Base-by-base conservation (phyloP, 1,140 invertebrate genomes). In the Ooceraea biroi region DNA sequence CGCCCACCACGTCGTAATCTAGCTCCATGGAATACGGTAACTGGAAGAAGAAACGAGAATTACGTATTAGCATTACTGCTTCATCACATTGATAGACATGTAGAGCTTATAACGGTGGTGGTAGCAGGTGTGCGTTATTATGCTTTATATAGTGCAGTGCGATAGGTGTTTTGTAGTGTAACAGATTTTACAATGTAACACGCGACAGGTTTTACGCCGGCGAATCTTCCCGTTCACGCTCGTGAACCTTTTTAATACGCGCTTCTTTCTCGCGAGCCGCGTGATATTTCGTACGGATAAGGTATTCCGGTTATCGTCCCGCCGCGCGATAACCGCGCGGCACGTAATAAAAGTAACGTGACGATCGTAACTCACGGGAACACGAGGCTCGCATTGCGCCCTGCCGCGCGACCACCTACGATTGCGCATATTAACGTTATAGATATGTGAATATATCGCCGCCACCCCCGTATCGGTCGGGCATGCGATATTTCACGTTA, bases 21-120 rank as follows among this genome's bases (percentile, higher is more conserved):
- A 97, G 95, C 84, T 95, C 96, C 94, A 98, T 96, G 86, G 96
- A 96, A 94, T 98, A 98, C 83, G 96, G 95, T 88, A 97, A 94
- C 97, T 97, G 94, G 46, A 91, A 95, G 77, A 4, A 58, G 52
- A 55, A 19, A n/a, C n/a, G n/a, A n/a, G n/a, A n/a, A n/a, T n/a
- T n/a, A n/a, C n/a, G n/a, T n/a, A n/a, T n/a, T n/a, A n/a, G n/a
- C n/a, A n/a, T n/a, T n/a, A n/a, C n/a, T n/a, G n/a, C n/a, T n/a
- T n/a, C n/a, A n/a, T n/a, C n/a, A n/a, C n/a, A n/a, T n/a, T n/a
- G n/a, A n/a, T n/a, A n/a, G n/a, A n/a, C n/a, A n/a, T n/a, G n/a
- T n/a, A n/a, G n/a, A n/a, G n/a, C n/a, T n/a, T n/a, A n/a, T n/a
- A 36, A 36, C 36, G 7, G 7, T 7, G 36, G 7, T 36, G 36